Evolutionary conservation across 2,797 vertebrate species (phyloP).

Genomic region (Sebastiscus tertius): DNA sequence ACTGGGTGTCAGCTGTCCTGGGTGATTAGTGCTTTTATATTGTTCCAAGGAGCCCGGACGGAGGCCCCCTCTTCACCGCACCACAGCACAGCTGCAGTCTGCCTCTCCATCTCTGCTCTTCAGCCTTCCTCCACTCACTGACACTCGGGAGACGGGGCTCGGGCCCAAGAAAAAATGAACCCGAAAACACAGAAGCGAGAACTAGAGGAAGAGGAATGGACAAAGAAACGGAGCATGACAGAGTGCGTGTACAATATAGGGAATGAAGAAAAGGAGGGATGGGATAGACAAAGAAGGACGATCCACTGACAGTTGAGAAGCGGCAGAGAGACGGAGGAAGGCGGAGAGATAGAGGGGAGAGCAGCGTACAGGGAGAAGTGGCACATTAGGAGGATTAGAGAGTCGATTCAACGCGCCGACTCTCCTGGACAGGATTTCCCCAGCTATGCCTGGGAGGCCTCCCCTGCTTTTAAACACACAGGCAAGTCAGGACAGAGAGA

Average conservation of each 20-base stretch:
- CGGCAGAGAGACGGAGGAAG: neutral
- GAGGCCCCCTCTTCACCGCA: constrained; percentile 76
- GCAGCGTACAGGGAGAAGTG: constrained; percentile 46
- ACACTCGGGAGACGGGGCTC: constrained; percentile 40
- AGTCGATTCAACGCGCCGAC: constrained; percentile 52
- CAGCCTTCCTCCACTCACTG: constrained; percentile 58
- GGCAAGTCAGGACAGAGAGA: constrained; percentile 67
- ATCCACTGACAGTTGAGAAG: constrained; percentile 14
- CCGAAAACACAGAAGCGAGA: constrained; percentile 30
- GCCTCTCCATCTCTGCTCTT: constrained; percentile 72
- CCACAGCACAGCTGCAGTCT: constrained; percentile 77
- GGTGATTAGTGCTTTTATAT: constrained; percentile 81
- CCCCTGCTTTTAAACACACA: constrained; percentile 63
- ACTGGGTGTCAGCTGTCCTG: constrained; percentile 80
- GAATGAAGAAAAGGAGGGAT: constrained; percentile 3
- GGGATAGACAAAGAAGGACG: constrained; percentile 14
- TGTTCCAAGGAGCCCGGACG: constrained; percentile 78
- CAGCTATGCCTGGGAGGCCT: constrained; percentile 69
- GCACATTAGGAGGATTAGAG: constrained; percentile 69
- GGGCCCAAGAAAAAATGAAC: constrained; percentile 28
- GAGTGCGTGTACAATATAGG: neutral
- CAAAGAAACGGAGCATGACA: neutral
- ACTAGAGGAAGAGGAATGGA: constrained; percentile 15
- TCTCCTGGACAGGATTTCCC: constrained; percentile 69
- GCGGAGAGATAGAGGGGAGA: constrained; percentile 17